A percentile compares a stretch with the other conserved stretches of the same genome.
Evolutionary conservation across 2,797 vertebrate genomes (phyloP).

Genomic region (Brachyalestes nurse): DNA sequence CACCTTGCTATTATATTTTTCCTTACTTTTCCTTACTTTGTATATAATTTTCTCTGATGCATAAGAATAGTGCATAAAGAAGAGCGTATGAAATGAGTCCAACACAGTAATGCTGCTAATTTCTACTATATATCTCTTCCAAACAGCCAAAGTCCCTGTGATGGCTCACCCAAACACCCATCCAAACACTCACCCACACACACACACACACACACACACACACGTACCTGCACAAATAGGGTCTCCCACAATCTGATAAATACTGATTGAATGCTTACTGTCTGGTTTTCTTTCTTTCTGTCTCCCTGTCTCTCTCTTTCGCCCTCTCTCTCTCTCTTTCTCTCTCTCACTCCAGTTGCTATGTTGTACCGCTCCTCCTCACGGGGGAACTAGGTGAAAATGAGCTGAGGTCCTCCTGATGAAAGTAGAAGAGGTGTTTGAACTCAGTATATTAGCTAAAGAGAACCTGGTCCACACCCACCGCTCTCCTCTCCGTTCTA

Average conservation of each 20-base stretch:
- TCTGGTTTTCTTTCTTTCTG: slow-evolving; percentile 1
- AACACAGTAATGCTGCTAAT: no score
- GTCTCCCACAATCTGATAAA: neutral
- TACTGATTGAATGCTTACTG: slow-evolving; percentile 9
- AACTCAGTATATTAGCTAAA: slow-evolving; percentile 37
- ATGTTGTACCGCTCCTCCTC: neutral
- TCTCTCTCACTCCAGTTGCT: slow-evolving; percentile 1
- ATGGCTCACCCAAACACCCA: no score
- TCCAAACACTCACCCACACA: slow-evolving; percentile 32
- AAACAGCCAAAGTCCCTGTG: no score
- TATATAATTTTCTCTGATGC: no score
- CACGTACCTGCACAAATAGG: slow-evolving; percentile 26
- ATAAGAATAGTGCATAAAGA: no score
- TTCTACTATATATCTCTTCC: no score
- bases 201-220: slow-evolving; percentile 51
- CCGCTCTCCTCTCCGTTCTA: slow-evolving; percentile 27
- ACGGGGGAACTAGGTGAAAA: neutral
- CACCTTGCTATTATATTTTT: no score
- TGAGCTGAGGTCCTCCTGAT: slow-evolving; percentile 10
- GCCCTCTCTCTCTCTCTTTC: slow-evolving; percentile 3
- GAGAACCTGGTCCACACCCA: slow-evolving; percentile 17
- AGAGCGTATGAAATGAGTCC: no score
- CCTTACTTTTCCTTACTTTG: no score
- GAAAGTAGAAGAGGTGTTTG: slow-evolving; percentile 39
- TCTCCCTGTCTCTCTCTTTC: slow-evolving; percentile 15